These are phyloP conservation scores for Nycteola revayana DNA, from an alignment of 2,888 invertebrate genomes.

Conservation along the genomic window DNA sequence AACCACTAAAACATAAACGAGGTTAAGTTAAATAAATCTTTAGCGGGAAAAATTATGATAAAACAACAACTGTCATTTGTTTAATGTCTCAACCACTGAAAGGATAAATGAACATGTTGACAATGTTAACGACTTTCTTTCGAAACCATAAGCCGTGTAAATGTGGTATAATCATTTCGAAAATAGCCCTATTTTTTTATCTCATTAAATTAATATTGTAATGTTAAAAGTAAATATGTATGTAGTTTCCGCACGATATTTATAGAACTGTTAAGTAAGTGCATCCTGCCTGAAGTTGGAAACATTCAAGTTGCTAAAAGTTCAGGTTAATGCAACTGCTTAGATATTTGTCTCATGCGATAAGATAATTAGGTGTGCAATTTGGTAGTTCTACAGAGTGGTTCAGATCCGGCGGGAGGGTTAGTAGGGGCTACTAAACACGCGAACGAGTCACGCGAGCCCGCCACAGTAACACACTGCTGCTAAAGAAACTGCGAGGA, in stretches of 20 bases:
- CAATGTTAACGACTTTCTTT: slow-evolving; percentile 29
- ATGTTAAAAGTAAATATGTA: too few species aligned
- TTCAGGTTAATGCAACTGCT: slow-evolving; percentile 38
- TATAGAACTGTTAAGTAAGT: slow-evolving; percentile 6
- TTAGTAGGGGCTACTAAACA: slow-evolving; percentile 52
- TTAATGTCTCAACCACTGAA: slow-evolving; percentile 27
- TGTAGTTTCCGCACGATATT: not conserved
- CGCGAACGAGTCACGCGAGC: slow-evolving; percentile 75
- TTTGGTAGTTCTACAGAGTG: slow-evolving; percentile 34
- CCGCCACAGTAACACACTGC: slow-evolving; percentile 72
- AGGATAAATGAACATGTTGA: slow-evolving; percentile 31
- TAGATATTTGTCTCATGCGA: slow-evolving; percentile 51
- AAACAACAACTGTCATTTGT: slow-evolving; percentile 28
- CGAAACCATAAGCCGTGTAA: slow-evolving; percentile 23
- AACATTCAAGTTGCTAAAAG: slow-evolving; percentile 9
- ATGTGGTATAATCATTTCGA: slow-evolving; percentile 20
- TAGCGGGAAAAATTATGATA: slow-evolving; percentile 40
- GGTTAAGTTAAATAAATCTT: slow-evolving; percentile 40
- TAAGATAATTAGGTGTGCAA: slow-evolving; percentile 58
- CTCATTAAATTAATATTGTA: slow-evolving; percentile 7
- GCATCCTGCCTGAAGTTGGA: slow-evolving; percentile 11
- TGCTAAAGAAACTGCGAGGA: slow-evolving; percentile 77
- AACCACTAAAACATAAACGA: slow-evolving; percentile 37
- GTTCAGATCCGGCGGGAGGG: slow-evolving; percentile 56
- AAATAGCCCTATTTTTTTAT: slow-evolving; percentile 9